Conservation (phyloP, 2,888 invertebrate species). For the Allacma fusca region DNA sequence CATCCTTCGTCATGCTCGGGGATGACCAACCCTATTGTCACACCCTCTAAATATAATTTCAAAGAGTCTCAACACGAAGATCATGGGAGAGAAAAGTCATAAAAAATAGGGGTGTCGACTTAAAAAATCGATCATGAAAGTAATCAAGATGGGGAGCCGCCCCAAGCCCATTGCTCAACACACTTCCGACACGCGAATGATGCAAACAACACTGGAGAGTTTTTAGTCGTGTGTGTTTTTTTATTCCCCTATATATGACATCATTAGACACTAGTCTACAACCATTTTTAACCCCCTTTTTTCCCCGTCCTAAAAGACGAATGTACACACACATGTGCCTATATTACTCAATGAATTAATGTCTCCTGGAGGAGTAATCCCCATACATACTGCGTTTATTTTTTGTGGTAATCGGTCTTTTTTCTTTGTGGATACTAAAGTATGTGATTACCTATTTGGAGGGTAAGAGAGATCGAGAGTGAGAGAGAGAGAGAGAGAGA, state of each 20-base stretch:
- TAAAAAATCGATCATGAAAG: slow-evolving; percentile 56
- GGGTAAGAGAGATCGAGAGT: not conserved
- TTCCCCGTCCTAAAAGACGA: not conserved
- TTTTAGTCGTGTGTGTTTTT: not conserved
- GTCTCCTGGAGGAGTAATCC: not conserved
- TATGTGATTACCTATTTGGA: slow-evolving; percentile 9
- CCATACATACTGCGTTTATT: not conserved
- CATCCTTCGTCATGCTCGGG: slow-evolving; percentile 1
- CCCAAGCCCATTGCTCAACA: slow-evolving; percentile 54
- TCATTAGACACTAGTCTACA: not conserved
- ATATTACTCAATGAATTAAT: not conserved
- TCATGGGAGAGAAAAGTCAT: slow-evolving; percentile 34
- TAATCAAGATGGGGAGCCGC: slow-evolving; percentile 49
- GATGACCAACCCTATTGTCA: slow-evolving; percentile 35
- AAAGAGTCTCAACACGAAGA: not conserved
- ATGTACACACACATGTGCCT: not conserved
- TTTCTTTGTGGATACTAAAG: slow-evolving; percentile 4
- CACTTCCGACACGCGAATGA: slow-evolving; percentile 54
- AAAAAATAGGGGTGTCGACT: slow-evolving; percentile 52
- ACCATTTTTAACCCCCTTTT: slow-evolving; percentile 3
- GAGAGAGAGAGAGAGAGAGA: not conserved
- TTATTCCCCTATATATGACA: not conserved
- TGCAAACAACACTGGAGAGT: slow-evolving; percentile 9
- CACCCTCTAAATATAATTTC: slow-evolving; percentile 31
- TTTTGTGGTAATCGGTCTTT: slow-evolving; percentile 1